Conservation (phyloP, 2,797 vertebrate species). For the Coracias cyanogaster region DNA sequence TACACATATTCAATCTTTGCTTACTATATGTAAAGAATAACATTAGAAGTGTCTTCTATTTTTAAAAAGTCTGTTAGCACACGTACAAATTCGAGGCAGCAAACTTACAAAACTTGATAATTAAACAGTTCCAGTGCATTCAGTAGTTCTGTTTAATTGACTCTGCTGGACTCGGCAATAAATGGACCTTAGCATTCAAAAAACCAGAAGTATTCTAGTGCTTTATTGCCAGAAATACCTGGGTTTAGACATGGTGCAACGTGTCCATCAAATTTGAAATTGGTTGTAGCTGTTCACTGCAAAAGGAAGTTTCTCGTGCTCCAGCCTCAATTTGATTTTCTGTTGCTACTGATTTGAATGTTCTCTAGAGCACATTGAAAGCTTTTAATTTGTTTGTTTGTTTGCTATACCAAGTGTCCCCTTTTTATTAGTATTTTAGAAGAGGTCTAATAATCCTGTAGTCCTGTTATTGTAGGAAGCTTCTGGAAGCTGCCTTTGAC, state of each 20-base stretch:
- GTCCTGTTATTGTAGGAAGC: background rate
- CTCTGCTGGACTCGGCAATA: background rate
- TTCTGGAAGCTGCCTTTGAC: background rate
- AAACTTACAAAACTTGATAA: background rate
- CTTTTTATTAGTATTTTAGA: background rate
- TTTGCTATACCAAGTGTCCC: background rate
- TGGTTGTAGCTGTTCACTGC: background rate
- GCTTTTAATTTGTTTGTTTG: rapidly evolving
- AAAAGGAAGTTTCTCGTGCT: background rate
- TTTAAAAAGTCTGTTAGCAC: background rate
- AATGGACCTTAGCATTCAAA: background rate
- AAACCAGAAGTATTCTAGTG: background rate
- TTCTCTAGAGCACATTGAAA: background rate
- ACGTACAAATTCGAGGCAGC: background rate
- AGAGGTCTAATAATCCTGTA: background rate
- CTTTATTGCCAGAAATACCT: background rate
- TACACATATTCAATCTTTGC: background rate
- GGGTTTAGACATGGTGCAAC: background rate
- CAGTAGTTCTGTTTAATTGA: background rate
- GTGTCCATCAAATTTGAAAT: background rate
- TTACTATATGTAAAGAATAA: background rate
- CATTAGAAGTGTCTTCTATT: background rate
- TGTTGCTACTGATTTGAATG: background rate
- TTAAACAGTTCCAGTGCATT: background rate
- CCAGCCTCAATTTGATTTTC: background rate